Evolutionary conservation across 2,113 vertebrate genomes (phyloP), one percentile per base, ranked within the genome.

Genomic region (Rhynchopsitta pachyrhyncha): DNA sequence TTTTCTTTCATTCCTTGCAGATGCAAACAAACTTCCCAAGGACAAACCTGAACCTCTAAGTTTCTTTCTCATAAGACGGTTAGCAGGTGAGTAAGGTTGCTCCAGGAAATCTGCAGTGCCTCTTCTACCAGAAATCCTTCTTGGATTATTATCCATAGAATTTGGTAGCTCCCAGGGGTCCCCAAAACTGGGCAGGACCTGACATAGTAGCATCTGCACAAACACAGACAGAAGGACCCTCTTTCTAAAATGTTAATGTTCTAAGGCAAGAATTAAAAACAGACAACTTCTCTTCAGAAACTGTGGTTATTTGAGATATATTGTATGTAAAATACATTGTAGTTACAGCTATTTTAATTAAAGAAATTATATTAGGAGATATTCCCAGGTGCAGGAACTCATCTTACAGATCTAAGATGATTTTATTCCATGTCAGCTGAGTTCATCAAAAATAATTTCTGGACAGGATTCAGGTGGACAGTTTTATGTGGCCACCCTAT

Each of bases 351-450:
- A 41, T 49, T 78, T 83, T 60, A 81, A 74, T 70, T 22, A 57
- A 16, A 47, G 8, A 75, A 71, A 53, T 67, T 42, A 6, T 41
- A 16, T 83, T 33, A 52, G 22, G 25, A 78, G 13, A 53, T 17
- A 49, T 70, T 81, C 0, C 0, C 0, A 0, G 52, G 13, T 10
- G 27, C 19, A 33, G 2, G 9, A 85, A 31, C 13, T 74, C n/a
- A 41, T 76, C 31, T 73, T 81, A 67, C 22, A 75, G 5, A 37
- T 1, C 2, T 62, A 81, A 49, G 11, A 60, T 3, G 0, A 19
- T 64, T 79, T 76, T 80, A 9, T 57, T 89, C 46, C 17, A 0
- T 27, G 10, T 28, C 12, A 63, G 53, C n/a, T n/a, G 28, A 71
- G 7, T 49, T 83, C 3, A 55, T 25, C 0, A 86, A 80, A 69